A percentile compares a stretch with the other conserved stretches of the same genome.
phyloP scores from a whole-genome alignment of 30 jellyfish, hydroid and myxozoan species.

The Clytia hemisphaerica region DNA sequence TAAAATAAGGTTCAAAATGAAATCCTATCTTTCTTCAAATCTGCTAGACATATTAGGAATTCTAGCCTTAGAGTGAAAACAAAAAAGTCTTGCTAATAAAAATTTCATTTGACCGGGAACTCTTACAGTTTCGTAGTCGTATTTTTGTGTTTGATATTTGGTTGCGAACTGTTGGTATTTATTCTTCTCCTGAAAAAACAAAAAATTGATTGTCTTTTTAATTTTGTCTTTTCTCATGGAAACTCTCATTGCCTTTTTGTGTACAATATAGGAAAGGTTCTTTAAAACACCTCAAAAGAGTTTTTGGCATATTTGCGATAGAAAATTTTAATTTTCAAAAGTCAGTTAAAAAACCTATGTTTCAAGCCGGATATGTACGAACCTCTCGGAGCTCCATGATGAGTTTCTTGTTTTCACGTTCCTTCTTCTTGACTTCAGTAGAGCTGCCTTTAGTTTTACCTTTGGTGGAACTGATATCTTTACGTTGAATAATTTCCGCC shows the following conservation, averaged over 20 bases:
- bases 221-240: neutral
- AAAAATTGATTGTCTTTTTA: neutral
- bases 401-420: constrained; percentile 64
- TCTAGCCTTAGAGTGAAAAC: no score
- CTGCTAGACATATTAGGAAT: no score
- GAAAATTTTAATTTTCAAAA: neutral
- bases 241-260: neutral
- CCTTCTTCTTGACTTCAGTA: constrained; percentile 77
- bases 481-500: constrained; percentile 77
- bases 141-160: constrained; percentile 45
- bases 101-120: no score
- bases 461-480: constrained; percentile 44
- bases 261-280: neutral
- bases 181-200: constrained; percentile 53
- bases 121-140: constrained; percentile 47
- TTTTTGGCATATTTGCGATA: neutral
- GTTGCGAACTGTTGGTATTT: constrained; percentile 51
- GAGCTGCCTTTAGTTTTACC: constrained; percentile 66
- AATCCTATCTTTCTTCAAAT: no score
- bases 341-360: neutral
- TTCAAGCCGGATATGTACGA: neutral
- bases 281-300: neutral
- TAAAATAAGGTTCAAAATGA: no score
- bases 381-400: constrained; percentile 66
- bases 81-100: no score